A percentile compares a stretch with the other conserved stretches of the same genome.
phyloP scores from a whole-genome alignment of 2,888 invertebrate species.

The Coenonympha glycerion region DNA sequence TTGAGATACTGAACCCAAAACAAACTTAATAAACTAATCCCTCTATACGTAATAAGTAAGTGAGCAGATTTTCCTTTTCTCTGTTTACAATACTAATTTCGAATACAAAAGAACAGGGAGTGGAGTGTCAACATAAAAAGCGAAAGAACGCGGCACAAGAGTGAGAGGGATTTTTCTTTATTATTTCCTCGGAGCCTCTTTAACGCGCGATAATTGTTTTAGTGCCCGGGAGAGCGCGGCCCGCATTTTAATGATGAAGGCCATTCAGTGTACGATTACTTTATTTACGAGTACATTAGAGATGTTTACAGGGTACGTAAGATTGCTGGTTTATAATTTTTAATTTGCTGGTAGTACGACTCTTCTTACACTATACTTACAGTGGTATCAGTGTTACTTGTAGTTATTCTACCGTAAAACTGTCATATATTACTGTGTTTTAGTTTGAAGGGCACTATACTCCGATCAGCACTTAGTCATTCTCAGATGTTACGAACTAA shows the following conservation, averaged over 20 bases:
- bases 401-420: too few relatives aligned
- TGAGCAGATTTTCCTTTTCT: slow-evolving; percentile 14
- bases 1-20: too few relatives aligned
- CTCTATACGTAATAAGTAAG: slow-evolving; percentile 11
- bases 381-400: too few relatives aligned
- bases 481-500: too few relatives aligned
- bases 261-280: slow-evolving; percentile 6
- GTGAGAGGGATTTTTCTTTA: slow-evolving; percentile 24
- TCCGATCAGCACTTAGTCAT: too few relatives aligned
- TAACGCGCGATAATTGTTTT: slow-evolving; percentile 60
- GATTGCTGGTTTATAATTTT: not conserved
- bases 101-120: slow-evolving; percentile 14
- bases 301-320: not conserved
- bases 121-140: slow-evolving; percentile 22
- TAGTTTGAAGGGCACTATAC: not conserved
- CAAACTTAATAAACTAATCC: not conserved
- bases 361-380: too few relatives aligned
- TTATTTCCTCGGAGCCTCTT: slow-evolving; percentile 36
- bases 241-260: slow-evolving; percentile 21
- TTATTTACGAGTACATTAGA: slow-evolving; percentile 10
- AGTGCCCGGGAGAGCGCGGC: slow-evolving; percentile 26
- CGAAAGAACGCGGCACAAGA: slow-evolving; percentile 9
- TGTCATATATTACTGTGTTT: too few relatives aligned
- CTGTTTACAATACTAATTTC: slow-evolving; percentile 16
- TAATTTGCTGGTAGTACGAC: not conserved